Evolutionary conservation across 2,888 invertebrate species (phyloP).

Genomic region (Hermaeophaga mercurialis): DNA sequence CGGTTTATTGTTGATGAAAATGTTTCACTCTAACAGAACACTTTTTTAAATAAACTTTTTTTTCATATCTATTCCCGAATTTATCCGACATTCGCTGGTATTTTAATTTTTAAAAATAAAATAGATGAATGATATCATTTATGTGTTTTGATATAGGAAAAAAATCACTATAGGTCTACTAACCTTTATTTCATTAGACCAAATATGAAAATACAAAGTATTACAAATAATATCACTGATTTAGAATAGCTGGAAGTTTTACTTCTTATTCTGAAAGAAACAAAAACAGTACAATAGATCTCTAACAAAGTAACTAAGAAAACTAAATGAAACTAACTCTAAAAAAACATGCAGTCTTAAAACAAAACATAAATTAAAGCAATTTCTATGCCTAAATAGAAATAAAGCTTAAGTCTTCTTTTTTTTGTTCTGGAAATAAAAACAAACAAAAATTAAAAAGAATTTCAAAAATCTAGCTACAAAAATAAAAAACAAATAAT

Average conservation of each 20-base stretch:
- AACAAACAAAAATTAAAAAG: constrained; percentile 26
- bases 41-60: no score
- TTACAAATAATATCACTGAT: constrained; percentile 29
- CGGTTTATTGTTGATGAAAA: no score
- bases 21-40: no score
- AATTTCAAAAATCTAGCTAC: constrained; percentile 15
- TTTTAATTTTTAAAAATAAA: no score
- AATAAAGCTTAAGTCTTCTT: constrained; percentile 35
- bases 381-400: not conserved
- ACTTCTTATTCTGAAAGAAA: constrained; percentile 41
- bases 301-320: constrained; percentile 16
- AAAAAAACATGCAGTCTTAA: constrained; percentile 21
- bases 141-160: no score
- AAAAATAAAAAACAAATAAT: constrained; percentile 17
- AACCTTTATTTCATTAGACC: no score
- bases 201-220: constrained; percentile 34
- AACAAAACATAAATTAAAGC: constrained; percentile 1
- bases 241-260: constrained; percentile 29
- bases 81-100: no score
- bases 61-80: no score
- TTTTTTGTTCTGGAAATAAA: constrained; percentile 37
- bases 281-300: constrained; percentile 24
- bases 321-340: constrained; percentile 17
- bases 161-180: no score
- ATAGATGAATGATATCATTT: no score